Conservation (phyloP, 2,888 invertebrate genomes). For the Metalampra italica region DNA sequence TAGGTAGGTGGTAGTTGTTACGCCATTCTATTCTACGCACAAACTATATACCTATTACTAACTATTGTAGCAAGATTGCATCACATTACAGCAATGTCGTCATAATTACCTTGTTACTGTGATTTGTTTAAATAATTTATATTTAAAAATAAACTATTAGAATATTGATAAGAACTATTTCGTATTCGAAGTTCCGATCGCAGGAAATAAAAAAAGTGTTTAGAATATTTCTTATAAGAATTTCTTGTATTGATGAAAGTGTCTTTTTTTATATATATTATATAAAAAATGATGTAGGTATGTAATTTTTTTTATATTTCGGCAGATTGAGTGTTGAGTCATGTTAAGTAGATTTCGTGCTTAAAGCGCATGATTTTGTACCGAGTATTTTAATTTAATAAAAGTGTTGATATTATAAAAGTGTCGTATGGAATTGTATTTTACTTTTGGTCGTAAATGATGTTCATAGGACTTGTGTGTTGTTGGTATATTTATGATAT, state of each 20-base stretch:
- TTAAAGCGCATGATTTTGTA: conserved; percentile 70
- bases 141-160: conserved; percentile 22
- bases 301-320: conserved; percentile 14
- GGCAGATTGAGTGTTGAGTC: conserved; percentile 32
- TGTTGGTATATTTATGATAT: conserved; percentile 1
- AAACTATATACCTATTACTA: conserved; percentile 14
- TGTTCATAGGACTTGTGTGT: conserved; percentile 35
- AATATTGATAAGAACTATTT: conserved; percentile 15
- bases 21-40: conserved; percentile 21
- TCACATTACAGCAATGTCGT: conserved; percentile 53
- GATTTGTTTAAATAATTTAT: conserved; percentile 68
- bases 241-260: conserved; percentile 37
- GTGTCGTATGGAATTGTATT: conserved; percentile 62
- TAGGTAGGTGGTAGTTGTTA: too few species aligned
- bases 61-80: conserved; percentile 21
- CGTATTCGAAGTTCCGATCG: conserved; percentile 51
- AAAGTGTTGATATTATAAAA: conserved; percentile 47
- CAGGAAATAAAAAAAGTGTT: conserved; percentile 42
- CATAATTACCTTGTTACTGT: conserved; percentile 69
- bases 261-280: conserved; percentile 31
- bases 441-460: conserved; percentile 34
- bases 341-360: conserved; percentile 63
- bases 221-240: conserved; percentile 30
- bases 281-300: conserved; percentile 31
- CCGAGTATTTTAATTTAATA: conserved; percentile 55